Base-by-base conservation (phyloP, 2,888 invertebrate species). In the Creontiades dilutus region DNA sequence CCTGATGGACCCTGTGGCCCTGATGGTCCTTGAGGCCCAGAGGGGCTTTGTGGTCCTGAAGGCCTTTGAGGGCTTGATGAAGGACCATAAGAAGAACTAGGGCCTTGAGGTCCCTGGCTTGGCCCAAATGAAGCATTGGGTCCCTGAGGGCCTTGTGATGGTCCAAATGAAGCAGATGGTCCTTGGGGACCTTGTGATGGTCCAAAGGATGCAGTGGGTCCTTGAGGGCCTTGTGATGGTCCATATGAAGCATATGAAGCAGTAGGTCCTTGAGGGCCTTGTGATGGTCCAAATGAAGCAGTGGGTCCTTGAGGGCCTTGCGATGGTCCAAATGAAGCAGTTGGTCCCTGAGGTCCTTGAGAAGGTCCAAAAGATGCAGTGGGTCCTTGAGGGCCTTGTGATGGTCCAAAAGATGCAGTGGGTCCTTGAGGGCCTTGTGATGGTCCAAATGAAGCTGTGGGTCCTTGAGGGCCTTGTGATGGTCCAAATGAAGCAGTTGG, bases 11-110 rank as follows among this genome's bases (percentile, higher is more conserved):
- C 92, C 90, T 91, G 91, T 23, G 92, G 92, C n/a, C 90, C 90
- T 9, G 91, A 91, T 46, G 93, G 92, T 57, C 93, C 93, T 91
- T 91, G 90, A 78, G 48, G 90, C 37, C 93, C 93, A 57, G 93
- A 92, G 23, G 93, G 92, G 82, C 93, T 93, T 91, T 93, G 93
- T 52, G 91, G 81, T 75, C 91, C 86, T 80, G 91, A 89, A 75
- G 91, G 91, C 13, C 92, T 91, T 57, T 91, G 90, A 82, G 91
- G 90, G 68, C 92, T 91, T 19, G 91, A 91, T 14, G 92, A 92
- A 75, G 90, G 90, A 27, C 90, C 90, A 68, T 90, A 92, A n/a
- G 90, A 85, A 9, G 91, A 92, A 37, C 92, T 92, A 23, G 93
- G 93, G 48, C 93, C 93, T 91, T 93, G 93, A n/a, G 92, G 92